Evolutionary conservation across 2,113 vertebrate genomes (phyloP).

Genomic region (Scomber japonicus): DNA sequence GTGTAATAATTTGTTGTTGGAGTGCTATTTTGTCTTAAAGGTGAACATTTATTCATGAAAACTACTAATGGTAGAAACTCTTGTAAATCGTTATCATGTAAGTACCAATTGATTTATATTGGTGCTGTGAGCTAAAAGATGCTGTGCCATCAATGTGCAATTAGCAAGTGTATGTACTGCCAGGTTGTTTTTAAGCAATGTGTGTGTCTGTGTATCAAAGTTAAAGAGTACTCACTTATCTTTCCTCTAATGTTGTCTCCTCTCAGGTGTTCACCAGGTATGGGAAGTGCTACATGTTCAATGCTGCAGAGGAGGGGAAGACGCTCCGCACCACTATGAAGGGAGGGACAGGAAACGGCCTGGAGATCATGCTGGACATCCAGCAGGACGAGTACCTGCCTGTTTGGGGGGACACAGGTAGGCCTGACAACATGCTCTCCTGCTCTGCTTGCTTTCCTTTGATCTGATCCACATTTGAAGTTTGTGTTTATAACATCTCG

Average conservation of each 20-base stretch:
- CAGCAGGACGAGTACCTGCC: constrained; percentile 94
- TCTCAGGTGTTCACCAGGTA: constrained; percentile 98
- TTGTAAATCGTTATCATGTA: too few species aligned
- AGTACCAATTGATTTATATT: background rate
- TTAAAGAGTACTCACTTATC: background rate
- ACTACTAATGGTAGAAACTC: too few species aligned
- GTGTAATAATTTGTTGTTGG: too few species aligned
- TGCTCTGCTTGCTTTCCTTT: background rate
- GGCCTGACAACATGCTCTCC: background rate
- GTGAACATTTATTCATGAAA: too few species aligned
- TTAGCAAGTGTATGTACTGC: background rate
- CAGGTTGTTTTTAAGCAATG: background rate
- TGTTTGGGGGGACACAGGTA: constrained; percentile 88
- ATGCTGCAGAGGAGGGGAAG: constrained; percentile 95
- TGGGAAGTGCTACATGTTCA: constrained; percentile 99
- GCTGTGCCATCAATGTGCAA: background rate
- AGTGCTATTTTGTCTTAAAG: too few species aligned
- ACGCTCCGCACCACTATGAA: constrained; percentile 96
- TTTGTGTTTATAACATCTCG: too few species aligned
- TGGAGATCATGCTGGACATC: constrained; percentile 99
- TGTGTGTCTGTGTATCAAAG: background rate
- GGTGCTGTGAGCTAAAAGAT: background rate
- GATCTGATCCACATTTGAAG: background rate
- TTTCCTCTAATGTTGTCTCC: background rate
- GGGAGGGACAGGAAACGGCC: constrained; percentile 96